phyloP scores from a whole-genome alignment of 2,888 invertebrate species.

The Laspeyria flexula region DNA sequence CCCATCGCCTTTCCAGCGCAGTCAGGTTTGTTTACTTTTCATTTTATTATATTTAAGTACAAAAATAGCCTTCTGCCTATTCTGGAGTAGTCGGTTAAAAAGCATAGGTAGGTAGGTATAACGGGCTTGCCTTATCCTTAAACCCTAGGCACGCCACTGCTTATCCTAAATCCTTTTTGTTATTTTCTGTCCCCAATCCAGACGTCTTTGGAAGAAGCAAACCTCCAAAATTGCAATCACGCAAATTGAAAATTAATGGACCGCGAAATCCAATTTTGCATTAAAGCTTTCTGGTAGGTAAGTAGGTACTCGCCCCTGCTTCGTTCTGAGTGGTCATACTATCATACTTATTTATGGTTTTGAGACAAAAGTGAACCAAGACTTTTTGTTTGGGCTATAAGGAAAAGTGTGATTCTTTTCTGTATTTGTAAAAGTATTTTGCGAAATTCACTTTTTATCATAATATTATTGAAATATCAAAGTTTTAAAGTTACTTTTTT shows the following conservation, averaged over 20 bases:
- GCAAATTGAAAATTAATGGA: conserved; percentile 85
- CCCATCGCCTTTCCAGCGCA: too few species aligned
- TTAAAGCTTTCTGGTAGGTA: conserved; percentile 76
- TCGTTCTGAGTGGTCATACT: conserved; percentile 46
- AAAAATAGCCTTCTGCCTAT: too few species aligned
- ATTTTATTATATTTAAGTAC: too few species aligned
- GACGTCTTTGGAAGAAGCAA: conserved; percentile 77
- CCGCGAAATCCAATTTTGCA: conserved; percentile 84
- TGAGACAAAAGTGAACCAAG: conserved; percentile 28
- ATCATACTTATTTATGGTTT: conserved; percentile 42
- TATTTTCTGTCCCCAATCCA: conserved; percentile 74
- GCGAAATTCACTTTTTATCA: too few species aligned
- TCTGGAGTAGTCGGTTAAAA: too few species aligned
- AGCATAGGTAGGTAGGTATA: too few species aligned
- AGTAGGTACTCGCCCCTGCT: conserved; percentile 61
- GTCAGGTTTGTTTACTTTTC: too few species aligned
- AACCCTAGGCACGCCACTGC: too few species aligned
- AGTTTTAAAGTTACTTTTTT: too few species aligned
- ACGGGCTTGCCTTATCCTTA: too few species aligned
- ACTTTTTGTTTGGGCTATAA: not conserved
- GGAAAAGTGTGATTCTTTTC: not conserved
- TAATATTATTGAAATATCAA: too few species aligned
- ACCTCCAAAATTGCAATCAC: conserved; percentile 85
- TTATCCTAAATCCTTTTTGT: conserved; percentile 75
- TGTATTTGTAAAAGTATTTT: not conserved